Base-by-base conservation (phyloP, 2,797 vertebrate species). In the Lacerta viridis region DNA sequence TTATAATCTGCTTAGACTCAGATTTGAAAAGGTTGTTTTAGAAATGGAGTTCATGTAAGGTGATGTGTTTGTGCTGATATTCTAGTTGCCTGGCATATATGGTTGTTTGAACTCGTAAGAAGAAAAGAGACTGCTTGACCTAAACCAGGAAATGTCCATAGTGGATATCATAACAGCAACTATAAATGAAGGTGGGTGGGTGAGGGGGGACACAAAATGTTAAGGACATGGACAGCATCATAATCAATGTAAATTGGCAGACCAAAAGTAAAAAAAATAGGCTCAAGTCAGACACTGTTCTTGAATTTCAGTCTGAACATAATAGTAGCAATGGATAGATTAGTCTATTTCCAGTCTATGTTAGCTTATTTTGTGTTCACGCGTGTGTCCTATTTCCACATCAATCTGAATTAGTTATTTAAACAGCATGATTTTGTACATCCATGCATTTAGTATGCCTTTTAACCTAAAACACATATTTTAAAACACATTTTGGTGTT, bases 61-160 rank as follows among this genome's bases (percentile, higher is more conserved):
- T 87, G 90, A 86, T 88, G 80, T 61, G 80, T 59, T 71, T 83
- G 4, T 55, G 89, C 82, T 93, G n/a, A 91, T 59, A 90, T 33
- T 81, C 86, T 86, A 1, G 4, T 2, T 80, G 41, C 39, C 76
- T 90, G 29, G 15, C 46, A 72, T 77, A 91, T 90, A 90, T 64
- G 11, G 7, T 1, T 83, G 76, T 80, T 87, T 86, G 82, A 64
- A 85, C 27, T 41, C 83, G 7, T 46, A 20, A 46, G 17, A 87
- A 86, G 7, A 80, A 91, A 59, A 83, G 27, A 55, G 85, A 1
- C 20, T 86, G n/a, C 78, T 80, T 88, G 80, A 86, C 27, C 76
- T 88, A 64, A 84, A 17, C 15, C 55, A 89, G 87, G 29, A 6
- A 61, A n/a, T 76, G 25, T 27, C 1, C 76, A 80, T 86, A 77